Evolutionary conservation across 2,888 invertebrate species (phyloP).

Genomic region (Onthophagus sagittarius): DNA sequence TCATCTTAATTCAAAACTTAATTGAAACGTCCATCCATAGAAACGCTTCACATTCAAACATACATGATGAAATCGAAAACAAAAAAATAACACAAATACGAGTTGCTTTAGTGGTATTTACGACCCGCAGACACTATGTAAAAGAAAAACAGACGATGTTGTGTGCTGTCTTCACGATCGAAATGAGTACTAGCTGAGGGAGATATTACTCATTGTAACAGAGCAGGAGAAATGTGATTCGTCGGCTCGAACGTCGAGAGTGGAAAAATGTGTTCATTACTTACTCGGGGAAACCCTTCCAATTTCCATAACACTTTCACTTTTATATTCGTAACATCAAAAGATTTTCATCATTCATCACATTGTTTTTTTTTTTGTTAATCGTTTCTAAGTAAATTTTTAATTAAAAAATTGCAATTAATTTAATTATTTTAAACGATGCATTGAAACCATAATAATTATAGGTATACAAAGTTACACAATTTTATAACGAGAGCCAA

Average conservation of each 20-base stretch:
- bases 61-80: background rate
- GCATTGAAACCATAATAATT: no score
- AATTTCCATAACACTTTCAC: background rate
- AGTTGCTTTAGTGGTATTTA: background rate
- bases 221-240: background rate
- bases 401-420: no score
- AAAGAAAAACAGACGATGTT: background rate
- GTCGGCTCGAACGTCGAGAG: background rate
- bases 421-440: no score
- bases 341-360: background rate
- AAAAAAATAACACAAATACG: background rate
- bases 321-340: background rate
- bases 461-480: no score
- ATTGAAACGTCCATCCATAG: no score
- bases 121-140: background rate
- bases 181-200: background rate
- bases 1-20: no score
- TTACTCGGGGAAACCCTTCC: background rate
- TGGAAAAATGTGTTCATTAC: background rate
- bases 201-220: background rate
- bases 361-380: no score
- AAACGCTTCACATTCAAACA: no score
- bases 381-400: no score
- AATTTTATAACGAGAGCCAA: no score
- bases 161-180: background rate